phyloP scores from a whole-genome alignment of 2,888 invertebrate genomes.

The Amorpha juglandis region DNA sequence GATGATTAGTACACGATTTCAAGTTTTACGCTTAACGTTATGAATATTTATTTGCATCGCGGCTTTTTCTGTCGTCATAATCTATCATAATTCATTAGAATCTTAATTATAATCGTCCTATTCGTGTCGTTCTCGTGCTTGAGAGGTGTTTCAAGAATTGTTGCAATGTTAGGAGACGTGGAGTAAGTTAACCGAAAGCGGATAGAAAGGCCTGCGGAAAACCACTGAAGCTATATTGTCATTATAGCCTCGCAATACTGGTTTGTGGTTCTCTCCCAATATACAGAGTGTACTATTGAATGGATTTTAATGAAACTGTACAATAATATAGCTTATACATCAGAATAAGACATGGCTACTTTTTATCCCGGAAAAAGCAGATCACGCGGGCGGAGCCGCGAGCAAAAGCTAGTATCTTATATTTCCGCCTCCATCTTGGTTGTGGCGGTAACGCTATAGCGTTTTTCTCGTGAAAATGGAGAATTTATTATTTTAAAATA shows the following conservation, averaged over 20 bases:
- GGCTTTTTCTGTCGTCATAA: neutral
- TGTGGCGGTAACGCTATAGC: no score
- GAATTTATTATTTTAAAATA: neutral
- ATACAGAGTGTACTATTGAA: neutral
- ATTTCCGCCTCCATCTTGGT: no score
- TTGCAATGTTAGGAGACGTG: neutral
- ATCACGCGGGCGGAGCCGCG: no score
- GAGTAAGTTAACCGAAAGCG: neutral
- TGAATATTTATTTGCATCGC: slow-evolving; percentile 18
- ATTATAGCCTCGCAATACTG: slow-evolving; percentile 12
- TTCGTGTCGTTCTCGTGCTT: slow-evolving; percentile 7
- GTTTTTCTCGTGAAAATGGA: no score
- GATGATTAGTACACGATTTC: slow-evolving; percentile 18
- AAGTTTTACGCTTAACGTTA: slow-evolving; percentile 20
- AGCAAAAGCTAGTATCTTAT: no score
- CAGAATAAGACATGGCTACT: no score
- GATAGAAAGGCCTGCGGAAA: slow-evolving; percentile 39
- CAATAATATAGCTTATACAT: no score
- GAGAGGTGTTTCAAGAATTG: neutral
- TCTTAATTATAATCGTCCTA: slow-evolving; percentile 1
- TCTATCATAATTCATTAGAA: slow-evolving; percentile 17
- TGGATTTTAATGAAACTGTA: no score
- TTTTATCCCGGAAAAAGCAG: no score
- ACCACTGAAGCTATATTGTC: slow-evolving; percentile 43
- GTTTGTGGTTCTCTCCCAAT: slow-evolving; percentile 5